Evolutionary conservation across 2,797 vertebrate species (phyloP), one percentile per base, ranked within the genome.

Genomic region (Iguana delicatissima): DNA sequence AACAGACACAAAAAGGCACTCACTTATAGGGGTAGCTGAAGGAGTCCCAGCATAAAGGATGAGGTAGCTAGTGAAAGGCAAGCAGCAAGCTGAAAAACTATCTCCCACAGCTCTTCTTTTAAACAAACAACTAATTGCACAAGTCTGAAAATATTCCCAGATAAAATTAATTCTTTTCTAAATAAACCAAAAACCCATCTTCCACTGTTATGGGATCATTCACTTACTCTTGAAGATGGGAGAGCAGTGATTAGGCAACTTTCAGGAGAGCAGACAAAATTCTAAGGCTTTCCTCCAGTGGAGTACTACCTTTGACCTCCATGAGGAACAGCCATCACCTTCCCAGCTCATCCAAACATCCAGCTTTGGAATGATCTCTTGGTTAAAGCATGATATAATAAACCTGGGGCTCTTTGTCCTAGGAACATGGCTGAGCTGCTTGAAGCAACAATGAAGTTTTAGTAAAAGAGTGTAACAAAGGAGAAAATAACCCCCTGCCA

Each of bases 151-250:
- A 69, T 2, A 18, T 88, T 93, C 91, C 55, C 85, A 92, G 90
- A 91, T 95, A 95, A 95, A 92, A 92, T 55, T 93, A 67, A 73
- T 72, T 94, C 76, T 91, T 94, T 96, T 93, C 88, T 94, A 95
- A 87, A 95, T 91, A 67, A 88, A 80, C 42, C 26, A 80, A 32
- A 52, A 2, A 52, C 1, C 77, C 73, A 42, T 38, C 14, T 35
- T 20, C 42, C 7, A 13, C 26, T 50, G 29, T 26, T 46, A 6
- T 24, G 26, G 42, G 26, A 50, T 24, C 77, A 80, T 80, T 46
- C 77, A 29, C 35, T 26, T 26, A 50, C 26, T 50, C 20, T 26
- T 14, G 22, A 79, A 50, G 24, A 50, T 74, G 24, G 46, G 26
- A 24, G 26, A 80, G 64, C 24, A 32, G 64, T 6, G 6, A 42